Percentiles rank a stretch among this genome's conserved stretches.
Conservation (phyloP, 2,113 vertebrate genomes). For the Melanostigma gelatinosum region DNA sequence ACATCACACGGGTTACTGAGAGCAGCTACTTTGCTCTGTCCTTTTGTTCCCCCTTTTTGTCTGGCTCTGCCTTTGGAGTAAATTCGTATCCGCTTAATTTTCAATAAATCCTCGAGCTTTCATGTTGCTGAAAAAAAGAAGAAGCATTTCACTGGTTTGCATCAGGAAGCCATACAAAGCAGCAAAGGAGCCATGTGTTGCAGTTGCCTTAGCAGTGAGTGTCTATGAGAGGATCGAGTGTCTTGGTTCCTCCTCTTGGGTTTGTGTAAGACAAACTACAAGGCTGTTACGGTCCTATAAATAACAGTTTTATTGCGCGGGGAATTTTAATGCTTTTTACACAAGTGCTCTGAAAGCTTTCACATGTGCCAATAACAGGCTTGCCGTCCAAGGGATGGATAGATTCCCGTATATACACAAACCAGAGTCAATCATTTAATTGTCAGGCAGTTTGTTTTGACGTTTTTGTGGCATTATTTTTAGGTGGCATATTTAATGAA, state of each 20-base stretch:
- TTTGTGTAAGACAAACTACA: constrained; percentile 84
- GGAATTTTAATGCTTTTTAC: constrained; percentile 80
- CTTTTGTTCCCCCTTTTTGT: constrained; percentile 52
- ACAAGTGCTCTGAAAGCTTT: constrained; percentile 75
- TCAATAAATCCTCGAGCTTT: constrained; percentile 69
- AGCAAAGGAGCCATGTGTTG: constrained; percentile 49
- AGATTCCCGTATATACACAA: constrained; percentile 19
- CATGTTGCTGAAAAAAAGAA: constrained; percentile 66
- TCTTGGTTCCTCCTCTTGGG: constrained; percentile 75
- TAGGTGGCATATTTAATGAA: background rate
- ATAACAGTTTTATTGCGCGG: constrained; percentile 82
- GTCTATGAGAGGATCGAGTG: constrained; percentile 67
- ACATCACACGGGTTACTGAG: constrained; percentile 77
- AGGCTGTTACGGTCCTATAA: constrained; percentile 83
- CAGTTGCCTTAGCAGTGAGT: constrained; percentile 48
- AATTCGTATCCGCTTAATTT: constrained; percentile 76
- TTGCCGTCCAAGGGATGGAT: constrained; percentile 18
- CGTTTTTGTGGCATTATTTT: background rate
- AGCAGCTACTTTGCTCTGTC: constrained; percentile 51
- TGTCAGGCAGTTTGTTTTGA: background rate
- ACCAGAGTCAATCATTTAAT: background rate
- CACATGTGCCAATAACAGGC: constrained; percentile 69
- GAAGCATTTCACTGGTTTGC: constrained; percentile 56
- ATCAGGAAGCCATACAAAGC: constrained; percentile 54
- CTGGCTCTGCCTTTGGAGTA: constrained; percentile 53